Conservation (phyloP, 2,797 vertebrate genomes). For the Mormyrus hasselquistii region DNA sequence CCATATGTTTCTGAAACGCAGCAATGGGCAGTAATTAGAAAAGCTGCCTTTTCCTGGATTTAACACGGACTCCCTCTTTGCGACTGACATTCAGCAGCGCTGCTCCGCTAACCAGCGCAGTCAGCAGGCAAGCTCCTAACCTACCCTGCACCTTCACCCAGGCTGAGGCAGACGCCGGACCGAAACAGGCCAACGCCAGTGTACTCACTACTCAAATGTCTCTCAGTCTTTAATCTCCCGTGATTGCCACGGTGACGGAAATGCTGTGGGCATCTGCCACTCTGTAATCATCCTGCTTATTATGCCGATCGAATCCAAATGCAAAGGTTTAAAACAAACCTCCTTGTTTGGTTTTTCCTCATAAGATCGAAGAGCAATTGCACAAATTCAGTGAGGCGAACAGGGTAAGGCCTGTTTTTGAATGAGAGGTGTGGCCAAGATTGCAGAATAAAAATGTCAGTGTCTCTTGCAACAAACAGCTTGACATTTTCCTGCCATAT, state of each 20-base stretch:
- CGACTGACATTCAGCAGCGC: background rate
- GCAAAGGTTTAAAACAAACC: constrained; percentile 49
- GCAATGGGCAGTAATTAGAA: constrained; percentile 8
- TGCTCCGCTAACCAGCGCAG: background rate
- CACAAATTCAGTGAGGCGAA: constrained; percentile 42
- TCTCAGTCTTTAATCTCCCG: background rate
- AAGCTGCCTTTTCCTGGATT: constrained; percentile 21
- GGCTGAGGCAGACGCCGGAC: background rate
- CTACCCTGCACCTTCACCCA: background rate
- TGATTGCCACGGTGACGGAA: background rate
- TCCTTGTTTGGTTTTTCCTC: constrained; percentile 56
- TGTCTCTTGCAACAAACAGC: constrained; percentile 31
- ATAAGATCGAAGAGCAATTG: background rate
- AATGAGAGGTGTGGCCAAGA: constrained; percentile 16
- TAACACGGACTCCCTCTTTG: background rate
- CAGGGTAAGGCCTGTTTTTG: constrained; percentile 7
- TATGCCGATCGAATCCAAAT: constrained; percentile 41
- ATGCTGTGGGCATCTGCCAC: background rate
- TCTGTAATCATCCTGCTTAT: constrained; percentile 38
- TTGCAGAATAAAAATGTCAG: constrained; percentile 36
- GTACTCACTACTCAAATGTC: background rate
- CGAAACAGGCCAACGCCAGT: background rate
- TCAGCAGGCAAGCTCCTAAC: background rate
- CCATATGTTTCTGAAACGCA: constrained; percentile 2
- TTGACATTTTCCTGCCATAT: constrained; percentile 47